A percentile compares a stretch with the other conserved stretches of the same genome.
Evolutionary conservation across 2,797 vertebrate species (phyloP).

Genomic region (Xerus rutilus): DNA sequence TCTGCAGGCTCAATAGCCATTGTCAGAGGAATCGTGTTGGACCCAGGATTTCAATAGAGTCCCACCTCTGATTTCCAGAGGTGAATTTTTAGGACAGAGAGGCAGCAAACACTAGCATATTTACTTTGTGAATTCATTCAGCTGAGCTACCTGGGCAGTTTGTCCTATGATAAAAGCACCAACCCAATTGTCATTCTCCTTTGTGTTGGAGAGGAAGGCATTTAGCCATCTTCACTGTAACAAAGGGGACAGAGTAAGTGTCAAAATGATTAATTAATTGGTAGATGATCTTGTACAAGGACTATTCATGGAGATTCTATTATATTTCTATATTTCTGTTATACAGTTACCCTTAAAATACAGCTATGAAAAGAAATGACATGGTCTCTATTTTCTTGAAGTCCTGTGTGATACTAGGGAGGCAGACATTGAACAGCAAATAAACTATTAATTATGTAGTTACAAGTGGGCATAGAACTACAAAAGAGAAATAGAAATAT

Average conservation of each 20-base stretch:
- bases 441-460: constrained; percentile 36
- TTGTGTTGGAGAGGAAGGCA: neutral
- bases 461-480: neutral
- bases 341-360: neutral
- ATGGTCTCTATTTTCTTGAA: neutral
- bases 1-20: constrained; percentile 80
- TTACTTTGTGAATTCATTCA: neutral
- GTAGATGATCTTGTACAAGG: neutral
- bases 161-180: neutral
- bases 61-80: constrained; percentile 82
- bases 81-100: constrained; percentile 75
- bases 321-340: neutral
- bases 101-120: constrained; percentile 63
- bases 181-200: neutral
- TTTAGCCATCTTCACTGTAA: neutral
- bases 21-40: constrained; percentile 84
- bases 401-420: neutral
- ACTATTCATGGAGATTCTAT: neutral
- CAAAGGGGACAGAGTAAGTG: neutral
- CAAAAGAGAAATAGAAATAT: neutral
- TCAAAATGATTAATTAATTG: constrained; percentile 7
- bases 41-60: constrained; percentile 76
- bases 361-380: neutral
- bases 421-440: neutral
- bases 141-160: neutral